Evolutionary conservation across 2,797 vertebrate genomes (phyloP).

Genomic region (Sternarchorhynchus goeldii): DNA sequence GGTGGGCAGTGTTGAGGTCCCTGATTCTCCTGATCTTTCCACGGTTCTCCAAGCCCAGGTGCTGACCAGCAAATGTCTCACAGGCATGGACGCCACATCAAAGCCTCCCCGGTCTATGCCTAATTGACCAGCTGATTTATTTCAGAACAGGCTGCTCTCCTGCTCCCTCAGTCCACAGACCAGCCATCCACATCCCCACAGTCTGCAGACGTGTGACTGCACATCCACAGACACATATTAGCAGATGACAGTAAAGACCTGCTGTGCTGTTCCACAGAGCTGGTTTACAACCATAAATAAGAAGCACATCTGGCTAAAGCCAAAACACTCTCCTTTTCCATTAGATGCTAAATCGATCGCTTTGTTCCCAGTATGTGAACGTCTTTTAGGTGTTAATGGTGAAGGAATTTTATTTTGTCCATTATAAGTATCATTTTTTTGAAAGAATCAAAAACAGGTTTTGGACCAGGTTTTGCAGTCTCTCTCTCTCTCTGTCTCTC

Average conservation of each 20-base stretch:
- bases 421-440: not conserved
- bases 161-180: slow-evolving; percentile 28
- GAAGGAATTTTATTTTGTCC: not conserved
- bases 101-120: slow-evolving; percentile 47
- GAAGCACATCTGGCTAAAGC: slow-evolving; percentile 43
- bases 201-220: slow-evolving; percentile 33
- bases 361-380: slow-evolving; percentile 20
- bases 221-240: slow-evolving; percentile 42
- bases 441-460: not conserved
- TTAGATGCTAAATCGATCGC: slow-evolving; percentile 23
- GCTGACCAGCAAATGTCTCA: slow-evolving; percentile 37
- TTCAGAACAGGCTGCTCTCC: slow-evolving; percentile 29
- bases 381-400: slow-evolving; percentile 9
- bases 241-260: slow-evolving; percentile 41
- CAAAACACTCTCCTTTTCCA: slow-evolving; percentile 25
- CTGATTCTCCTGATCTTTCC: slow-evolving; percentile 25
- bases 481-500: slow-evolving; percentile 1
- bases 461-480: not conserved
- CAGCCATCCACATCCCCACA: slow-evolving; percentile 8
- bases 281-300: slow-evolving; percentile 32
- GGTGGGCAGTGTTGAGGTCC: slow-evolving; percentile 34
- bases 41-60: slow-evolving; percentile 50
- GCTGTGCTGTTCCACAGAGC: slow-evolving; percentile 10
- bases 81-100: slow-evolving; percentile 49
- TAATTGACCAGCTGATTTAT: slow-evolving; percentile 57